Evolutionary conservation across 2,113 vertebrate species (phyloP), one percentile per base, ranked within the genome.

Genomic region (Protobothrops mucrosquamatus): DNA sequence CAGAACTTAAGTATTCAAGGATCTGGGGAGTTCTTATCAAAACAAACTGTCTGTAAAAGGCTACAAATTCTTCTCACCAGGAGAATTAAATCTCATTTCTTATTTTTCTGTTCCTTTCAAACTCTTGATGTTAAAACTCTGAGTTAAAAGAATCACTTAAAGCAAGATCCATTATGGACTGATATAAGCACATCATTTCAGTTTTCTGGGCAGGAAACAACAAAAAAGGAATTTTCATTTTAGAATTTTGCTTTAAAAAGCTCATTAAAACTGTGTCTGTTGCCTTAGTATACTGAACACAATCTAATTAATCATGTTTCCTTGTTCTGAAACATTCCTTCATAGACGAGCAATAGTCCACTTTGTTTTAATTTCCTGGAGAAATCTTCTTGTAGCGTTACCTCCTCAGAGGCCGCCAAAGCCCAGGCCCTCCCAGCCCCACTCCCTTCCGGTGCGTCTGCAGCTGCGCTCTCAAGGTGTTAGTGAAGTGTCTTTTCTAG

Each of bases 291-390:
- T 69, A 34, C 3, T 85, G 6, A 55, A 29, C 26, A 0, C 18
- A 59, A 59, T 12, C 88, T 56, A 0, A 26, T 22, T 0, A 90
- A 88, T 92, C 93, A 81, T 0, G 0, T 92, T 87, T 74, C 87
- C 92, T 51, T 5, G 0, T 1, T 20, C 88, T 24, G 56, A 34
- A 11, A 23, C 2, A 1, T 0, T 23, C 52, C 20, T 22, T 85
- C 1, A 18, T 74, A 12, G 64, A 29, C 0, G 15, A 85, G 88
- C 1, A 55, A 61, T 91, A 56, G 2, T 0, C 2, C 43, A 87
- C 91, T 93, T 94, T 88, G 2, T 51, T 90, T 85, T 57, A 57
- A 26, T 89, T 85, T 39, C 57, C 55, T 86, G n/a, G 2, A 91
- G 81, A 88, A 88, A 59, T 81, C 55, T 51, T 51, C 46, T 46